Evolutionary conservation across 35 echinoderm and acorn worm species (phyloP), one percentile per base, ranked within the genome.

Genomic region (Heliocidaris tuberculata): DNA sequence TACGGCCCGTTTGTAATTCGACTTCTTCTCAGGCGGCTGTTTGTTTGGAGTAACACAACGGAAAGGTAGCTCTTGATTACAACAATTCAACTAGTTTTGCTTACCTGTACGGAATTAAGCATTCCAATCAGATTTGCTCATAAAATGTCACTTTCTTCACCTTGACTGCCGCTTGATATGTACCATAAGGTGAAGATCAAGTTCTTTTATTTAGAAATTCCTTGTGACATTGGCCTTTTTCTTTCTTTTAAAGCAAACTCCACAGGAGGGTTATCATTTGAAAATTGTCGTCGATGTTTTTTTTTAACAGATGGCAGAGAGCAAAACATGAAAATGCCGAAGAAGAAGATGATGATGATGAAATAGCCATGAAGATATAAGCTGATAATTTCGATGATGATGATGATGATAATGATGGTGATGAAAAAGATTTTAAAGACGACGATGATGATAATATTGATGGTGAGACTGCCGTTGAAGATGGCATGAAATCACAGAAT

Each of bases 61-160:
- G 27, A 93, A 54, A 93, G 91, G 47, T 52, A 93, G 65, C 65
- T 49, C 29, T 31, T 49, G 48, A 59, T 93, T 93, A 93, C 91
- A 93, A n/a, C 65, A 78, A 78, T 27, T 78, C 65, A 78, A 7
- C 50, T 93, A 59, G 91, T 93, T 93, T 93, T 52, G 91, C 50
- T 93, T 93, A 93, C 91, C 91, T 93, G 91, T 52, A 93, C 19
- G 50, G 48, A 31, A 49, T 59, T 93, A 93, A 52, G 48, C 91
- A 93, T 93, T 93, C 91, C 91, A 93, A 93, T 93, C 91, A 93
- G 31, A 93, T 93, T 17, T 31, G n/a, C 48, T 93, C 91, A 93
- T 89, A 32, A 89, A 89, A 89, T 30, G 87, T 89, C 87, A 89
- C 87, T 89, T 89, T 47, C 87, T 27, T 48, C 31, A 47, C 87